These are phyloP conservation scores for Plebejus argus DNA, from an alignment of 2,888 invertebrate species.

Conservation along the genomic window DNA sequence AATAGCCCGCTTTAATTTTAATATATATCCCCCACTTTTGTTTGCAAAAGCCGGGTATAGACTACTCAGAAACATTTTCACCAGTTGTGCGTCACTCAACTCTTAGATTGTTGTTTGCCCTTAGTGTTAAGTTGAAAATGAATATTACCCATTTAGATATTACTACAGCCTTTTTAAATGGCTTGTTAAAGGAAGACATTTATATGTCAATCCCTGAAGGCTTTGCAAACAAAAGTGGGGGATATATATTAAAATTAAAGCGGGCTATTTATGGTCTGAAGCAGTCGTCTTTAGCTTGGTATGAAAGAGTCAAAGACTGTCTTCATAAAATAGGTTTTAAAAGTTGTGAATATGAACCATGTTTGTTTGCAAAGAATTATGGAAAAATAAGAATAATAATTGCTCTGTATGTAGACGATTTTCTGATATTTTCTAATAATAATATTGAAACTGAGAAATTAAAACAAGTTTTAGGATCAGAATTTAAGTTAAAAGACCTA, in stretches of 20 bases:
- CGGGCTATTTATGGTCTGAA: slow-evolving; percentile 47
- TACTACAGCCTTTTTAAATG: slow-evolving; percentile 26
- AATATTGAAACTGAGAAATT: not conserved
- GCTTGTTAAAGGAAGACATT: not conserved
- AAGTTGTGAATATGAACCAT: slow-evolving; percentile 29
- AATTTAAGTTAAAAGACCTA: not conserved
- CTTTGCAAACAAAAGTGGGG: slow-evolving; percentile 20
- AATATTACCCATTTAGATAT: not conserved
- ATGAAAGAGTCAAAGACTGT: slow-evolving; percentile 33
- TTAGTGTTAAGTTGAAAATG: not conserved
- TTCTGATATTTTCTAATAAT: slow-evolving; percentile 32
- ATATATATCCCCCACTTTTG: slow-evolving; percentile 5
- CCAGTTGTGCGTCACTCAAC: not conserved
- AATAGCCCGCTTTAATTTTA: slow-evolving; percentile 53
- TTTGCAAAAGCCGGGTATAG: no score
- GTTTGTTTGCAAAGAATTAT: slow-evolving; percentile 24
- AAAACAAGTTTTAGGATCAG: not conserved
- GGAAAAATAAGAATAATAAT: slow-evolving; percentile 32
- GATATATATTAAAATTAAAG: slow-evolving; percentile 47
- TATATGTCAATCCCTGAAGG: not conserved
- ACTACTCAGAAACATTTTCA: no score
- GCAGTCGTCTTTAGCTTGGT: slow-evolving; percentile 33
- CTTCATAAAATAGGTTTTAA: slow-evolving; percentile 32
- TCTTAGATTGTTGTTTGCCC: not conserved
- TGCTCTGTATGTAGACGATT: slow-evolving; percentile 34